These are phyloP conservation scores for Hyposoter dolosus DNA, from an alignment of 2,888 invertebrate species.

Conservation along the genomic window DNA sequence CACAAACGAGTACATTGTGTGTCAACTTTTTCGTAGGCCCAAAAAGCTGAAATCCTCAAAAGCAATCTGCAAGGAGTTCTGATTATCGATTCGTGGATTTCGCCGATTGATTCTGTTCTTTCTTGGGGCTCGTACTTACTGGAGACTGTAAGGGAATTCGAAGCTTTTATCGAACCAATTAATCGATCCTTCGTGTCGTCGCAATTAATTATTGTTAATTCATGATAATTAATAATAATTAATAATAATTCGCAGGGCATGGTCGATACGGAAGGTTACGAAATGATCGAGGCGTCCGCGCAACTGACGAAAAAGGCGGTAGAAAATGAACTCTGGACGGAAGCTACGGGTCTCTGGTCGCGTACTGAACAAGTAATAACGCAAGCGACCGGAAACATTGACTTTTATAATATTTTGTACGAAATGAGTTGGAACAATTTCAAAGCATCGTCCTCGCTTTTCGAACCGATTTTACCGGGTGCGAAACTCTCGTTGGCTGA, in stretches of 20 bases:
- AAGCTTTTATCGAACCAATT: background rate
- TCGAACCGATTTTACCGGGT: slow-evolving; percentile 30
- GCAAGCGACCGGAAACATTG: slow-evolving; percentile 88
- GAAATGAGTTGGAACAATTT: slow-evolving; percentile 76
- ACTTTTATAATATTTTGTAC: slow-evolving; percentile 93
- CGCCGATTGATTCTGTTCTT: slow-evolving; percentile 93
- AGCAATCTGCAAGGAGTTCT: slow-evolving; percentile 92
- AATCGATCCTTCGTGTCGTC: background rate
- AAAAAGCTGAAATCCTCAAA: slow-evolving; percentile 87
- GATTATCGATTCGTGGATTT: slow-evolving; percentile 96
- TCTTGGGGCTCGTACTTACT: slow-evolving; percentile 94
- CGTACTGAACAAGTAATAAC: slow-evolving; percentile 88
- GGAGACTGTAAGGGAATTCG: slow-evolving; percentile 45
- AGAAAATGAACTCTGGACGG: slow-evolving; percentile 86
- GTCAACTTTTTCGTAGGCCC: slow-evolving; percentile 85
- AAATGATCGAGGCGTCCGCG: slow-evolving; percentile 87
- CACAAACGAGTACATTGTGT: background rate
- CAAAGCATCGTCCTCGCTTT: background rate
- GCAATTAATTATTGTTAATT: no score
- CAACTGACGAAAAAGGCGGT: slow-evolving; percentile 86
- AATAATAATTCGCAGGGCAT: slow-evolving; percentile 86
- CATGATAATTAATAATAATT: no score
- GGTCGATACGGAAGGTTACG: slow-evolving; percentile 89
- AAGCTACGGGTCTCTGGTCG: slow-evolving; percentile 88
- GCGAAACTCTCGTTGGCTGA: slow-evolving; percentile 70